Evolutionary conservation across 2,113 vertebrate species (phyloP), one percentile per base, ranked within the genome.

Genomic region (Bothrops jararaca): DNA sequence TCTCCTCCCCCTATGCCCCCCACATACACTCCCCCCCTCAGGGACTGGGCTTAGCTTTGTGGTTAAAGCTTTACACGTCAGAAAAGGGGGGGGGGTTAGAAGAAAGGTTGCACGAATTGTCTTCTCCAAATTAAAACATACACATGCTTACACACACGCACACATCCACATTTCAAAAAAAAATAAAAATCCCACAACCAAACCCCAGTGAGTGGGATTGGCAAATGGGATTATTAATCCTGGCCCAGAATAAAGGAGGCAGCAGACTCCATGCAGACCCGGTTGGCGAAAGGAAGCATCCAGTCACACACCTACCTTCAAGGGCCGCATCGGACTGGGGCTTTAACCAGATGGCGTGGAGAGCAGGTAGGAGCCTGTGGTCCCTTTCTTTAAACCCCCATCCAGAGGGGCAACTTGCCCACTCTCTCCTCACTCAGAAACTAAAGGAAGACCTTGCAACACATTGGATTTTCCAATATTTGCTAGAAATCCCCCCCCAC

Each of bases 171-270:
- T 45, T 42, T 54, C 15, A 34, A 34, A 90, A 74, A 42, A 85
- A 93, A 90, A 60, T 69, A 91, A 42, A 85, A 93, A 90, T 42
- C 88, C 89, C 93, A 90, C 91, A 90, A 90, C 89, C 93, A 94
- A 94, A 94, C 89, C 93, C 93, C 57, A 92, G 80, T 90, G 91
- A 94, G 93, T 94, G 93, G 93, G 93, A 94, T 88, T 94, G 94
- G 95, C 95, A 95, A 95, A 95, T 95, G 95, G 94, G 95, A 95
- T 94, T 94, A 94, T 94, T 86, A 91, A 94, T 94, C 92, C 93
- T 94, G 91, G 88, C 88, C 92, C 93, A 94, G 91, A 94, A 93
- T 95, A 94, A 94, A 94, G 95, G 93, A 95, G 88, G 92, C 92
- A 89, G 53, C 69, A 93, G 94, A 88, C 90, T 94, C 90, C 91